phyloP scores from a whole-genome alignment of 2,797 vertebrate genomes.

The Octomys mimax region DNA sequence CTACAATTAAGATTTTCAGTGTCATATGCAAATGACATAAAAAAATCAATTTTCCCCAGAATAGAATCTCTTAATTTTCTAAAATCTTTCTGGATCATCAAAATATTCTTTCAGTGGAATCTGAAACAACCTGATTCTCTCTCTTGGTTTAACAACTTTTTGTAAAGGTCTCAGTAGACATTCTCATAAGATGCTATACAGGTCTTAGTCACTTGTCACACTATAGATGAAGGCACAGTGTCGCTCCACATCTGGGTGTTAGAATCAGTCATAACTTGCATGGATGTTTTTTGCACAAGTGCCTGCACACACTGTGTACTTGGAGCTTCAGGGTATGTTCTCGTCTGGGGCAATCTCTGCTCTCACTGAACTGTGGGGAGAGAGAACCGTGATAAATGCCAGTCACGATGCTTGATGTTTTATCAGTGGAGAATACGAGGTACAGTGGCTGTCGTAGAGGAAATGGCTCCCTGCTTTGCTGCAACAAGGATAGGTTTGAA shows the following conservation, averaged over 20 bases:
- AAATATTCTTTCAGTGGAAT: constrained; percentile 48
- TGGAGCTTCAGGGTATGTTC: neutral
- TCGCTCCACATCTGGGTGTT: neutral
- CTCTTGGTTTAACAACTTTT: constrained; percentile 36
- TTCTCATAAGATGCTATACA: neutral
- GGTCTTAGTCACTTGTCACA: neutral
- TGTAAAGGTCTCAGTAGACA: constrained; percentile 10
- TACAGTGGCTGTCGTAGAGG: neutral
- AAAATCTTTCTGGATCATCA: neutral
- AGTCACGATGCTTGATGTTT: neutral
- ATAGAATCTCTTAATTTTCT: constrained; percentile 54
- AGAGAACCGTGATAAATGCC: neutral
- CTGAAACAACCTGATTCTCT: neutral
- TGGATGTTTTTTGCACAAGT: neutral
- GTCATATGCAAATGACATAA: constrained; percentile 5
- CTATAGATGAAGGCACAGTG: neutral
- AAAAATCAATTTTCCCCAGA: constrained; percentile 26
- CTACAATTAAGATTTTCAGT: constrained; percentile 31
- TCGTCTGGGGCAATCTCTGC: neutral
- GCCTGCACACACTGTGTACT: neutral
- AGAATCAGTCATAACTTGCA: neutral
- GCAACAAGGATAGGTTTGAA: neutral
- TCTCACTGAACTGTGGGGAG: neutral
- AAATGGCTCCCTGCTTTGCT: neutral
- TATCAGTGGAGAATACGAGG: neutral